These are phyloP conservation scores for Montipora efflorescens DNA, from an alignment of 64 coral and sea anemone species.

Conservation along the genomic window DNA sequence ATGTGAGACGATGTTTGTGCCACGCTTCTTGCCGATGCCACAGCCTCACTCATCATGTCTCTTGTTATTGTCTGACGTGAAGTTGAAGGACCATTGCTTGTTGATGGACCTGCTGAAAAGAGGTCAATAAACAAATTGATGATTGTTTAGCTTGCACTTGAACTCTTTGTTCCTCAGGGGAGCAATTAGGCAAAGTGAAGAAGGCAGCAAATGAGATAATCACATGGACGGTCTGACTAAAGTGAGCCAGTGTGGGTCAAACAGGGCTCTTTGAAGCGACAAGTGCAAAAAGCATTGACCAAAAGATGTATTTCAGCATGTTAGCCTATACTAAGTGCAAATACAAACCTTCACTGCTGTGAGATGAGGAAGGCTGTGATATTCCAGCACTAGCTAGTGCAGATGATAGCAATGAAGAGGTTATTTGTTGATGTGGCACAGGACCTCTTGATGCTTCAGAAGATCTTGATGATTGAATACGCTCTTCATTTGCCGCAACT, in stretches of 20 bases:
- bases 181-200: too few relatives aligned
- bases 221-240: too few relatives aligned
- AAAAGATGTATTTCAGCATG: too few relatives aligned
- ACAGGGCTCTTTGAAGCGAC: too few relatives aligned
- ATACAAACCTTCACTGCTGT: conserved; percentile 49
- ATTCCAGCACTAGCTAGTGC: conserved; percentile 88
- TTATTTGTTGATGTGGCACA: conserved; percentile 36
- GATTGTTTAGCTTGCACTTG: not conserved
- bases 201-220: too few relatives aligned
- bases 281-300: too few relatives aligned
- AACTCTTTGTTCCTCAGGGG: not conserved
- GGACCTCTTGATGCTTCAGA: conserved; percentile 5
- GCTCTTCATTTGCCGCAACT: conserved; percentile 86
- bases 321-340: not conserved
- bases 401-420: conserved; percentile 78
- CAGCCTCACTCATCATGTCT: conserved; percentile 69
- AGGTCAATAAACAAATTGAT: not conserved
- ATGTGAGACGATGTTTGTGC: conserved; percentile 62
- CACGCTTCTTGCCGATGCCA: conserved; percentile 60
- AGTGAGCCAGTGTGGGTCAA: too few relatives aligned
- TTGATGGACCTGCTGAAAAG: conserved; percentile 10
- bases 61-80: conserved; percentile 50
- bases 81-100: conserved; percentile 40
- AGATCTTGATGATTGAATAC: conserved; percentile 76
- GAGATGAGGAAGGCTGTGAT: conserved; percentile 27